phyloP scores from a whole-genome alignment of 2,113 vertebrate species.

The Elgaria multicarinata region DNA sequence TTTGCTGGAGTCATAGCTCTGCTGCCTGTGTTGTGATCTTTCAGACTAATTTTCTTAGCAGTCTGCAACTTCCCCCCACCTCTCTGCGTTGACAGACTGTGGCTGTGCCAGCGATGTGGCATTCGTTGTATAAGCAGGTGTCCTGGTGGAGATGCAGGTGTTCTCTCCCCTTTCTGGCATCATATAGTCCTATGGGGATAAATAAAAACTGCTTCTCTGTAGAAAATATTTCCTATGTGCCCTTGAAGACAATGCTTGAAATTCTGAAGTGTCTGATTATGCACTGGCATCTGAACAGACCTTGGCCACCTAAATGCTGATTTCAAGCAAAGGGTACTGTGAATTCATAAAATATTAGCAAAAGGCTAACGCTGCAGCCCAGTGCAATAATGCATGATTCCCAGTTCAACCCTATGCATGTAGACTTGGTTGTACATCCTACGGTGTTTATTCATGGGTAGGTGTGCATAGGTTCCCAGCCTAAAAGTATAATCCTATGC shows the following conservation, averaged over 20 bases:
- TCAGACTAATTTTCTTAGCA: slow-evolving; percentile 64
- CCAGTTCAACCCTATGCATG: neutral
- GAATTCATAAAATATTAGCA: neutral
- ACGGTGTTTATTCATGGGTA: neutral
- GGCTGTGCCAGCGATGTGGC: slow-evolving; percentile 61
- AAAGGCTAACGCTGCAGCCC: neutral
- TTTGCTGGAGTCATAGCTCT: slow-evolving; percentile 41
- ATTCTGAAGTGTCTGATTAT: slow-evolving; percentile 67
- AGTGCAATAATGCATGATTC: neutral
- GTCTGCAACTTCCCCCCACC: slow-evolving; percentile 54
- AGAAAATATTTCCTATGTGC: slow-evolving; percentile 67
- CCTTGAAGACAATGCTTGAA: slow-evolving; percentile 71
- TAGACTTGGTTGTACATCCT: too few species aligned
- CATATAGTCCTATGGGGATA: slow-evolving; percentile 66
- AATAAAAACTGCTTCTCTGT: slow-evolving; percentile 60
- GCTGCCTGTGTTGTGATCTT: slow-evolving; percentile 34
- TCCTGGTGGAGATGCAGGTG: slow-evolving; percentile 73
- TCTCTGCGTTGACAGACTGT: slow-evolving; percentile 39
- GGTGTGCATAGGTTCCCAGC: neutral
- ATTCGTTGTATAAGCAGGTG: slow-evolving; percentile 71
- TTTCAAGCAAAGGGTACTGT: slow-evolving; percentile 40
- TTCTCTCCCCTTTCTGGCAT: slow-evolving; percentile 66
- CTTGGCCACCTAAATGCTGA: slow-evolving; percentile 60
- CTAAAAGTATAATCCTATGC: neutral
- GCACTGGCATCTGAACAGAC: slow-evolving; percentile 49